phyloP scores from a whole-genome alignment of 2,113 vertebrate genomes.

The Alethe castanea region DNA sequence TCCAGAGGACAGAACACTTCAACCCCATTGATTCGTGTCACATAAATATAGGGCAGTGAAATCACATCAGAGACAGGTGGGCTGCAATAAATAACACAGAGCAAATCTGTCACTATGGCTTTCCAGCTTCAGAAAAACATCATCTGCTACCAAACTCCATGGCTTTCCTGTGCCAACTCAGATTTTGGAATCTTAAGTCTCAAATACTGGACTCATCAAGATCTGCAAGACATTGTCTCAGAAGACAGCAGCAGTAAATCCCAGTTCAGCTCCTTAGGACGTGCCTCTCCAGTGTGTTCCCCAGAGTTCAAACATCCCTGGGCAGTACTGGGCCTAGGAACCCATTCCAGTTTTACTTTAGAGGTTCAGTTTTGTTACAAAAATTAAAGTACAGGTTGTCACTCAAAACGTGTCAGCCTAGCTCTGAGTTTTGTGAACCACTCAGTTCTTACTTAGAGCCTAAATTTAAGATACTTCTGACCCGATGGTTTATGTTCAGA shows the following conservation, averaged over 20 bases:
- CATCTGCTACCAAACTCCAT: background rate
- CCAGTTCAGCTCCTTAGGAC: background rate
- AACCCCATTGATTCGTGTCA: slow-evolving; percentile 73
- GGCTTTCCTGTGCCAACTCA: background rate
- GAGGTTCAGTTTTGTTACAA: background rate
- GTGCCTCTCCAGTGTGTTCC: background rate
- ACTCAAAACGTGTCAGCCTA: background rate
- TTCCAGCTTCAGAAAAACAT: background rate
- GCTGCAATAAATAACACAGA: slow-evolving; percentile 26
- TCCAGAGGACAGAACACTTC: slow-evolving; percentile 83
- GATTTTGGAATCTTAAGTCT: background rate
- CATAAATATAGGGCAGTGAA: slow-evolving; percentile 76
- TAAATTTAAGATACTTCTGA: background rate
- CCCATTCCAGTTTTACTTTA: background rate
- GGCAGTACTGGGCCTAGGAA: background rate
- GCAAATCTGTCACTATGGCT: background rate
- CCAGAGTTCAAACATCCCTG: background rate
- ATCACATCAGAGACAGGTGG: slow-evolving; percentile 73
- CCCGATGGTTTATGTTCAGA: background rate
- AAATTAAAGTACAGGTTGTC: background rate
- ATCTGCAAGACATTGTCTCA: background rate
- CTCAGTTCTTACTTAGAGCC: background rate
- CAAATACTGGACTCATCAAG: accelerated
- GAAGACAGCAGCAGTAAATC: background rate
- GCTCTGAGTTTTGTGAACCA: background rate